A percentile compares a stretch with the other conserved stretches of the same genome.
Evolutionary conservation across 2,797 vertebrate genomes (phyloP).

Genomic region (Corythornis leucogaster): DNA sequence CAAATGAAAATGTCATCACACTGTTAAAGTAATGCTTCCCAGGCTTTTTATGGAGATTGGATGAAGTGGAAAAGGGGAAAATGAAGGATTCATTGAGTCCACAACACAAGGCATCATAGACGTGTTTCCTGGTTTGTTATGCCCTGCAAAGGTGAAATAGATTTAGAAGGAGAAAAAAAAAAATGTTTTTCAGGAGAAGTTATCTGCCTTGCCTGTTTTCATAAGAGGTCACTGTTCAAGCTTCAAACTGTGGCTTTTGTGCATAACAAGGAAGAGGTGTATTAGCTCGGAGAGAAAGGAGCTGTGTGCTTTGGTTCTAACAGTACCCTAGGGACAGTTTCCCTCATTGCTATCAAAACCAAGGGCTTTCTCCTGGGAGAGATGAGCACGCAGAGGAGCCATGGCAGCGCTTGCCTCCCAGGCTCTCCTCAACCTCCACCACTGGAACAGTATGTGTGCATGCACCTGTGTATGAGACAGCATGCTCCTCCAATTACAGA

Average conservation of each 20-base stretch:
- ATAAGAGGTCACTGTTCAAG: not conserved
- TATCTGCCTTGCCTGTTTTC: not conserved
- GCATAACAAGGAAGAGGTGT: not conserved
- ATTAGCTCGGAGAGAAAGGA: not conserved
- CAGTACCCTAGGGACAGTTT: not conserved
- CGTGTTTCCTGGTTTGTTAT: slow-evolving; percentile 33
- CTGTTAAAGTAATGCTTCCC: slow-evolving; percentile 51
- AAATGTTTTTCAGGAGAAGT: not conserved
- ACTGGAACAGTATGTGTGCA: not conserved
- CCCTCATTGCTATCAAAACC: too few species aligned
- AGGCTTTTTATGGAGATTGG: slow-evolving; percentile 52
- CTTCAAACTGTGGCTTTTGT: not conserved
- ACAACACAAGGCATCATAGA: slow-evolving; percentile 18
- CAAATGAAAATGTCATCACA: slow-evolving; percentile 71
- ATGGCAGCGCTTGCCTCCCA: fast-evolving
- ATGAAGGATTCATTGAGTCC: slow-evolving; percentile 47
- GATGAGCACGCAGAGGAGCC: not conserved
- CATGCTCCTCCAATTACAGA: not conserved
- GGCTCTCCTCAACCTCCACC: not conserved
- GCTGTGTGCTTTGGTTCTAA: not conserved
- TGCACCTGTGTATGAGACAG: not conserved
- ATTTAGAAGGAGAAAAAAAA: not conserved
- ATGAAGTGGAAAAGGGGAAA: slow-evolving; percentile 38
- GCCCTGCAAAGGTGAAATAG: not conserved
- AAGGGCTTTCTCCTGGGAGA: not conserved